Evolutionary conservation across 2,888 invertebrate genomes (phyloP).

Genomic region (Temnothorax ravouxi): DNA sequence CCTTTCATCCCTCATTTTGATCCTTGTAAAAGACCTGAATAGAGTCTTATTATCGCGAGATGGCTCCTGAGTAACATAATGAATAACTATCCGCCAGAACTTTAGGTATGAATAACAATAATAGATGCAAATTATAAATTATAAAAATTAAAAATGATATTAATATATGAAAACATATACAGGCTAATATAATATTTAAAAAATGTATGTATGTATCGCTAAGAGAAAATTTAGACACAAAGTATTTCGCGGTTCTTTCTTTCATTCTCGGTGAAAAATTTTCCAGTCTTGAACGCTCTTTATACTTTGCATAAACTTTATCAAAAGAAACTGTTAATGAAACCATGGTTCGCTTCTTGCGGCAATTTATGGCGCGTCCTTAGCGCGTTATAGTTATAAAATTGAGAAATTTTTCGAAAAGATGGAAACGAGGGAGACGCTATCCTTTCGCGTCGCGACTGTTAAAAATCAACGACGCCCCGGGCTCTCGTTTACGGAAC

Average conservation of each 20-base stretch:
- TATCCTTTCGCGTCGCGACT: neutral
- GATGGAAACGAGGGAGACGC: neutral
- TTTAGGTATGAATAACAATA: neutral
- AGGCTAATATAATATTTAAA: neutral
- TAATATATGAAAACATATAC: neutral
- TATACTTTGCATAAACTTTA: conserved; percentile 13
- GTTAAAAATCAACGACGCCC: conserved; percentile 42
- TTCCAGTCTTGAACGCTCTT: neutral
- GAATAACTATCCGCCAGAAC: neutral
- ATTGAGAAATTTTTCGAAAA: conserved; percentile 31
- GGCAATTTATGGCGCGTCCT: conserved; percentile 18
- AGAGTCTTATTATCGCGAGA: neutral
- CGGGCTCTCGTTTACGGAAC: conserved; percentile 35
- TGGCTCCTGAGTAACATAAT: neutral
- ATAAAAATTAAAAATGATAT: neutral
- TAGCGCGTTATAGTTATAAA: conserved; percentile 24
- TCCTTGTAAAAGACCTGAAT: neutral
- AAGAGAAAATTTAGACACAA: neutral
- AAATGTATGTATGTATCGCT: neutral
- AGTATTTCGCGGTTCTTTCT: neutral
- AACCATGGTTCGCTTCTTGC: neutral
- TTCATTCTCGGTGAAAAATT: conserved; percentile 1
- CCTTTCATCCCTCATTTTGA: conserved; percentile 27
- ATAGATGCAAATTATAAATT: neutral
- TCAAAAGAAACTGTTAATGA: conserved; percentile 30